Evolutionary conservation across 2,113 vertebrate species (phyloP).

Genomic region (Echinops telfairi): DNA sequence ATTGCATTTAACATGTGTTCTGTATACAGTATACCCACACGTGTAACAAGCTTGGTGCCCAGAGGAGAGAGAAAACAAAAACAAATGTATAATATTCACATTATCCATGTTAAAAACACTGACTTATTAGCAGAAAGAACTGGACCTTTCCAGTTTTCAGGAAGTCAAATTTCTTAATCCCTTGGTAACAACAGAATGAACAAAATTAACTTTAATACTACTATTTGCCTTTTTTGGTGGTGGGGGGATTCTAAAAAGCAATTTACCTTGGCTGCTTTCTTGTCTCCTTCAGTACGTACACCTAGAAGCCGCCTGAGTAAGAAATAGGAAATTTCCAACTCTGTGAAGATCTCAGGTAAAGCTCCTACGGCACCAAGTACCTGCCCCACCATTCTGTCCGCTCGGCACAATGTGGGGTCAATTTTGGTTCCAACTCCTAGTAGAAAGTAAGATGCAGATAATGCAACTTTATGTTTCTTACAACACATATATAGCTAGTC

Average conservation of each 20-base stretch:
- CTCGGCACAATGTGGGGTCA: conserved; percentile 97
- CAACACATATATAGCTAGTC: not conserved
- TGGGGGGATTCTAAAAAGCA: not conserved
- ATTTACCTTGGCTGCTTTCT: conserved; percentile 97
- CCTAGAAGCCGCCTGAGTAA: conserved; percentile 95
- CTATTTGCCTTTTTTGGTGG: not conserved
- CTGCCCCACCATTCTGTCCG: conserved; percentile 98
- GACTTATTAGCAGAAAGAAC: too few species aligned
- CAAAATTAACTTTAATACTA: conserved; percentile 13
- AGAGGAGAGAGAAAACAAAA: too few species aligned
- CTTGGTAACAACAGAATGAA: conserved; percentile 35
- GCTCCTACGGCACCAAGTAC: conserved; percentile 98
- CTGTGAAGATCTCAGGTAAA: conserved; percentile 98
- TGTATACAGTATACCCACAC: too few species aligned
- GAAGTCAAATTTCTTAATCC: conserved; percentile 41
- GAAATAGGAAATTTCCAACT: conserved; percentile 99
- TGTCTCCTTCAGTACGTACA: conserved; percentile 98
- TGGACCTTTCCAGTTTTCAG: conserved; percentile 14
- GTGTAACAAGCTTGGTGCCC: too few species aligned
- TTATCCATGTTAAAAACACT: too few species aligned
- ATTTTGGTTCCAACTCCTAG: conserved; percentile 99
- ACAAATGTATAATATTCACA: too few species aligned
- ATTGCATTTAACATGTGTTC: not conserved
- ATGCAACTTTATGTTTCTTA: conserved; percentile 11
- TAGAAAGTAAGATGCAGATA: conserved; percentile 54